These are phyloP conservation scores for Carollia perspicillata DNA, from an alignment of 2,113 vertebrate genomes.

Conservation along the genomic window DNA sequence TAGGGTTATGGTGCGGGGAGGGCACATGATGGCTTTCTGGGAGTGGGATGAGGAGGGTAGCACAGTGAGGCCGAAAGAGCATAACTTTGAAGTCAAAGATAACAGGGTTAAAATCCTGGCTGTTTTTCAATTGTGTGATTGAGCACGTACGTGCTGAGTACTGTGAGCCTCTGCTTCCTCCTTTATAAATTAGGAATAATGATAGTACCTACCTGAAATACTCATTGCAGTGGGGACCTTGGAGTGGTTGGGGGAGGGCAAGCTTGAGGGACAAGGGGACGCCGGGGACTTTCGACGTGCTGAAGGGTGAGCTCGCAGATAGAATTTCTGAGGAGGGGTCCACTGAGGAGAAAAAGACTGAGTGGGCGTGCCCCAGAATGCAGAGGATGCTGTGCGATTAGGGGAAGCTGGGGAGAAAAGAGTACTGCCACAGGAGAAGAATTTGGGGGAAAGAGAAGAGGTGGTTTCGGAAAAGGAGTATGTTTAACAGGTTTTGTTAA, in stretches of 20 bases:
- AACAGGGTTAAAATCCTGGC: background rate
- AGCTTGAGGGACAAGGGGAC: background rate
- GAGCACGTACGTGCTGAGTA: background rate
- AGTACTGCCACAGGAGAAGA: background rate
- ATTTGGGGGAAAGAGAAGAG: background rate
- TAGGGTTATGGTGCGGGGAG: background rate
- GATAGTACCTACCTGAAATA: background rate
- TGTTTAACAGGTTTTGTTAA: conserved; percentile 52
- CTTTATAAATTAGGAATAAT: background rate
- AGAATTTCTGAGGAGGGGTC: background rate
- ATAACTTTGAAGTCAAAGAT: background rate
- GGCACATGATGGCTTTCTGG: background rate
- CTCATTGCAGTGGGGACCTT: background rate
- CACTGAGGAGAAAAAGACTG: background rate
- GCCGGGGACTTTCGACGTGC: background rate
- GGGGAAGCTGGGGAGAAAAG: background rate
- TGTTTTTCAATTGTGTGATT: conserved; percentile 5
- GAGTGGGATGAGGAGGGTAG: background rate
- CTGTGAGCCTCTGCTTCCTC: background rate
- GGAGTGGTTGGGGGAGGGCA: background rate
- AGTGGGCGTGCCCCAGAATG: background rate
- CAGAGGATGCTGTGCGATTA: background rate
- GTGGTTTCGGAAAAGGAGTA: background rate
- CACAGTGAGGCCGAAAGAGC: background rate
- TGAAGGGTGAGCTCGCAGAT: background rate